Evolutionary conservation across 2,797 vertebrate genomes (phyloP), one percentile per base, ranked within the genome.

Genomic region (Oophaga sylvatica): DNA sequence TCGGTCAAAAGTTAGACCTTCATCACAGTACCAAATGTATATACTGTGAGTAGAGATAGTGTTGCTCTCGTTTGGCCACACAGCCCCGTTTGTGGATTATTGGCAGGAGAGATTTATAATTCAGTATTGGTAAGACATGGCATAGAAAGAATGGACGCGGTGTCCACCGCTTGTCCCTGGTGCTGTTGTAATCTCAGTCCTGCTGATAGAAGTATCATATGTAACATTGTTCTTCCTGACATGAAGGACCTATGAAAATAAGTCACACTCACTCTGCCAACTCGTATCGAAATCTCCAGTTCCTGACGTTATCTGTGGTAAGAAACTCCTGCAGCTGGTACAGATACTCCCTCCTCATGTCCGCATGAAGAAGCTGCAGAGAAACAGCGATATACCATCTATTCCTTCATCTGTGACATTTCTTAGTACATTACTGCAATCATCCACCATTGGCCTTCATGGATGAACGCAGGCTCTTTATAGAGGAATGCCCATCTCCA

Each of bases 311-410:
- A 83, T 93, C 92, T 1, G 95, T 94, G 89, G 95, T 95, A 83
- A 94, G 92, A 90, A 94, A 96, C 88, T 95, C 95, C 89, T 95
- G 95, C 83, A 96, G 93, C 87, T 95, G 95, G 84, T 92, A 94
- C 79, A 96, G 94, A 90, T 95, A 96, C 5, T 94, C 95, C 31
- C 95, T 90, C 89, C 95, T 95, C 92, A 94, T 94, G 89, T 95
- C 95, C 81, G 92, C 93, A 77, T 93, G 95, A 90, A 96, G 95
- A 90, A 95, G 84, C 93, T 96, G 45, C 76, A 88, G 81, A 60
- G 71, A 91, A 90, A 31, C 89, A 86, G 11, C 56, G 31, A 82
- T 45, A 59, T 17, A 83, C 62, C 2, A 5, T 65, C 10, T 10
- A n/a, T 10, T 22, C 62, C 22, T 17, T 22, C 11, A 53, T 59